A percentile compares a stretch with the other conserved stretches of the same genome.
Conservation (phyloP, 2,797 vertebrate genomes). For the Microctenopoma stevenorrisi region DNA sequence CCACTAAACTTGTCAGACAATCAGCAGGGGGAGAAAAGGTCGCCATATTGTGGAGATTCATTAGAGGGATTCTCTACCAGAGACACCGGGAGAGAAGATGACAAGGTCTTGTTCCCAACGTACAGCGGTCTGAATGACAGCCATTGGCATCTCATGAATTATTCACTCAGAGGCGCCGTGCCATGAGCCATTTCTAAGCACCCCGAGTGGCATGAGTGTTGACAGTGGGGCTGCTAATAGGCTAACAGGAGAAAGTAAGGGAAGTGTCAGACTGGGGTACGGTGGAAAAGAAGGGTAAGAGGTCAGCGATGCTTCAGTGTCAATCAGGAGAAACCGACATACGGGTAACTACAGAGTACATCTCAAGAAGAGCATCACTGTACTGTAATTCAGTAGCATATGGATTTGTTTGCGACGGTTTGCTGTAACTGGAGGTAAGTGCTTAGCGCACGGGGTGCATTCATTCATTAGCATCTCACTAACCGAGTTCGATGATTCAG, state of each 20-base stretch:
- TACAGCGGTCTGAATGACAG: constrained; percentile 70
- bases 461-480: constrained; percentile 53
- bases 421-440: constrained; percentile 29
- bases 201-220: constrained; percentile 34
- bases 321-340: constrained; percentile 21
- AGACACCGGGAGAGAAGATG: constrained; percentile 54
- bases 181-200: constrained; percentile 51
- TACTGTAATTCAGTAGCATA: not conserved
- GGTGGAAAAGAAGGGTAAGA: constrained; percentile 16
- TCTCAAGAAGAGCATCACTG: constrained; percentile 6
- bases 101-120: constrained; percentile 71
- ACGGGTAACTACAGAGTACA: not conserved
- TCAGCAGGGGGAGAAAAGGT: constrained; percentile 54
- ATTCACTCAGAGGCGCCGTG: constrained; percentile 53
- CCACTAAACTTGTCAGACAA: constrained; percentile 55
- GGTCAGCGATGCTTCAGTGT: constrained; percentile 32
- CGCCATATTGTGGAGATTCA: constrained; percentile 60
- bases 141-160: constrained; percentile 66
- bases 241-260: constrained; percentile 50
- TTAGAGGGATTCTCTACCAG: constrained; percentile 56
- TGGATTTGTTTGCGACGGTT: constrained; percentile 29
- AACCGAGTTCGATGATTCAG: constrained; percentile 50
- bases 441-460: constrained; percentile 58
- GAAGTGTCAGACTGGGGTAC: constrained; percentile 15
- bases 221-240: constrained; percentile 59